Base-by-base conservation (phyloP, 2,888 invertebrate genomes). In the Deilephila porcellus region DNA sequence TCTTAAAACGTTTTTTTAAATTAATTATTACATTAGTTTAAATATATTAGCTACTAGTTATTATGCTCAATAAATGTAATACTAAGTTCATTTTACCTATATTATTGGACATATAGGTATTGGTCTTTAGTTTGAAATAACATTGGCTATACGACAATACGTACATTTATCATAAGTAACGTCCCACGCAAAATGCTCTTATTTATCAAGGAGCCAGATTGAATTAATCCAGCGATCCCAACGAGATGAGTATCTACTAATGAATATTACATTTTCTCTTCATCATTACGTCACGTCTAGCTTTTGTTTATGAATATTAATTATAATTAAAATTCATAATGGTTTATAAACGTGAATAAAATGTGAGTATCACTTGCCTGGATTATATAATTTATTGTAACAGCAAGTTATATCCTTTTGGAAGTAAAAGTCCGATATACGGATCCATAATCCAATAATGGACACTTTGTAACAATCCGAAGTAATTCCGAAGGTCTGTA, bases 181-280 rank as follows among this genome's bases (percentile, higher is more conserved):
- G 19, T 17, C 62, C 62, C 62, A 63, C 63, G 37, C 63, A 63
- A n/a, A n/a, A n/a, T 37, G 19, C 34, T 37, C 37, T 34, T 53
- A 8, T 64, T 64, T 25, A 34, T 63, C n/a, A 37, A 32, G 37
- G 34, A n/a, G 37, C 37, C 17, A 34, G 34, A 37, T 11, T 60
- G 29, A 52, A 71, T 73, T 64, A 45, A 71, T 6, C 71, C 25
- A 63, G 71, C 70, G 53, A 25, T 67, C 67, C 70, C 56, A 37
- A 25, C 25, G 25, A 52, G 53, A 73, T 32, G 59, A 32, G 70
- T 67, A 60, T 25, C 45, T 20, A 60, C 29, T 32, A 70, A 32
- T 60, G 70, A 20, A 63, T 63, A 19, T 63, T 37, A 37, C 34
- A 32, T 63, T 63, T n/a, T n/a, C 17, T 63, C 37, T 5, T 63